Evolutionary conservation across 2,797 vertebrate species (phyloP).

Genomic region (Scleropages formosus): DNA sequence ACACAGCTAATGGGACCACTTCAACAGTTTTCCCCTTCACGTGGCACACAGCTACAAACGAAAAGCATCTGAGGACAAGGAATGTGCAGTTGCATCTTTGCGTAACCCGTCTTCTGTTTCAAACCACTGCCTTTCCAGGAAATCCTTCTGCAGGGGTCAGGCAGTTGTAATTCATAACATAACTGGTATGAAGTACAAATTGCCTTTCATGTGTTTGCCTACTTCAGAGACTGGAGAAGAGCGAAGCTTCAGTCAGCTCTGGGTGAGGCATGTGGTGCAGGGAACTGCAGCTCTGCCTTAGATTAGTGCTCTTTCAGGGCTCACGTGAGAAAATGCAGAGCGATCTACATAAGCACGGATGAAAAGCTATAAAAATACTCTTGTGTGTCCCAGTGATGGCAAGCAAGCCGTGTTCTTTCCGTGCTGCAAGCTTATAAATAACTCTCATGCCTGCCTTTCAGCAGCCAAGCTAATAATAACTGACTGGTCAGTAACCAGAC

Average conservation of each 20-base stretch:
- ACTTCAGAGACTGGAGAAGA: too few relatives aligned
- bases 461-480: constrained; percentile 7
- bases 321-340: neutral
- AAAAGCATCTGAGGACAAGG: too few relatives aligned
- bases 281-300: neutral
- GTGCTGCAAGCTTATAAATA: constrained; percentile 15
- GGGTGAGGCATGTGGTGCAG: neutral
- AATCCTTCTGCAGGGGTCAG: too few relatives aligned
- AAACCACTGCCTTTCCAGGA: too few relatives aligned
- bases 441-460: neutral
- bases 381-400: neutral
- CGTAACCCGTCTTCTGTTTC: too few relatives aligned
- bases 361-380: neutral
- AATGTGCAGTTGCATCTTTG: too few relatives aligned
- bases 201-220: too few relatives aligned
- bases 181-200: too few relatives aligned
- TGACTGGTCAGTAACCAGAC: neutral
- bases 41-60: too few relatives aligned
- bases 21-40: too few relatives aligned
- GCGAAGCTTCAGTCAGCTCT: too few relatives aligned
- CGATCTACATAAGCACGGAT: constrained; percentile 14
- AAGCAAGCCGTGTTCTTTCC: neutral
- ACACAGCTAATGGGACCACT: neutral
- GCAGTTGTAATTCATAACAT: too few relatives aligned
- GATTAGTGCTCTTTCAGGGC: neutral